Evolutionary conservation across 2,888 invertebrate genomes (phyloP), one percentile per base, ranked within the genome.

Genomic region (Diploptera punctata): DNA sequence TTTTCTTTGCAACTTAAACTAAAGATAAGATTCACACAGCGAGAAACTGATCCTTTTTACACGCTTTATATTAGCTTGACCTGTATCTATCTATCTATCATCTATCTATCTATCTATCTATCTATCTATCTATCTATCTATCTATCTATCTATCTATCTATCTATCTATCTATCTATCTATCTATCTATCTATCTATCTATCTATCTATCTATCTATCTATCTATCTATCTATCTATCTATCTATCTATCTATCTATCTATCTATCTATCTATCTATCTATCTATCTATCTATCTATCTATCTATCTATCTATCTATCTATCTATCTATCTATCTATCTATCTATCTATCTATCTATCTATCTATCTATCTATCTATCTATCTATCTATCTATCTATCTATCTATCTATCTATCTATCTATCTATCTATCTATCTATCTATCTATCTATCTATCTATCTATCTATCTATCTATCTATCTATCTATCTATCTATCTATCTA

Each of bases 261-360:
- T 52, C n/a, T 19, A 52, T 52, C n/a, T 19, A 52, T 52, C n/a
- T 19, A 52, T 52, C n/a, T 19, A 52, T 52, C n/a, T 19, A 52
- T 52, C n/a, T 19, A 52, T 52, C n/a, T 19, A 52, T 52, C n/a
- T 19, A 52, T 52, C n/a, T 19, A 52, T 52, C n/a, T 19, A 52
- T 52, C n/a, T 19, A 52, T 52, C n/a, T 19, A 52, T 52, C n/a
- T 19, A 52, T 52, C n/a, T 19, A 65, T 33, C 16, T 38, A 65
- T 65, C 16, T 38, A 65, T 65, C 16, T 38, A 65, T 65, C 16
- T 18, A 65, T 65, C 16, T 18, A 65, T 65, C 31, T 18, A 65
- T 38, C 38, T 38, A 38, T 38, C 38, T 38, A 38, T 38, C 38
- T 38, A 38, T 38, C 38, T 38, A 38, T 38, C 38, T 38, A 38